Percentiles rank a stretch among this genome's conserved stretches.
phyloP scores from a whole-genome alignment of 1,140 invertebrate species.

The Drosophila takahashii region DNA sequence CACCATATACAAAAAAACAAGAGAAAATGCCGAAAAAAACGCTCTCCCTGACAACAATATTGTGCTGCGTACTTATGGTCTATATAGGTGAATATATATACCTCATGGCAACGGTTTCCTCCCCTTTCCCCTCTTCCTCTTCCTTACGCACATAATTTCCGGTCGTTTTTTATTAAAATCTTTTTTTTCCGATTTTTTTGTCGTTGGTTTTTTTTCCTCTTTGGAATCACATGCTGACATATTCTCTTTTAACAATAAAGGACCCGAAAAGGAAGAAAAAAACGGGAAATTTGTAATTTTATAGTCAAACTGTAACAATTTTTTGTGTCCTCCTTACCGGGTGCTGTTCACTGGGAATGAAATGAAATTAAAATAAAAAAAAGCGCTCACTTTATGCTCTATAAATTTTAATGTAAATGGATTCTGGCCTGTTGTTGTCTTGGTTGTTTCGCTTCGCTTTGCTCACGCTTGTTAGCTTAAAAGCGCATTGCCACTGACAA shows the following conservation, averaged over 20 bases:
- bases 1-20: slow-evolving; percentile 33
- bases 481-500: slow-evolving; percentile 81
- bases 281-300: slow-evolving; percentile 70
- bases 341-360: slow-evolving; percentile 48
- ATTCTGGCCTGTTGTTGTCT: slow-evolving; percentile 52
- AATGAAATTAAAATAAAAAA: slow-evolving; percentile 74
- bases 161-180: slow-evolving; percentile 68
- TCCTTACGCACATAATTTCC: slow-evolving; percentile 82
- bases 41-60: slow-evolving; percentile 59
- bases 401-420: slow-evolving; percentile 83
- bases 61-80: slow-evolving; percentile 55
- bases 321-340: slow-evolving; percentile 40
- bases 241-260: slow-evolving; percentile 70
- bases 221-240: slow-evolving; percentile 79
- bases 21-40: slow-evolving; percentile 49
- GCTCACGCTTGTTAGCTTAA: slow-evolving; percentile 76
- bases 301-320: slow-evolving; percentile 80
- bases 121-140: slow-evolving; percentile 19
- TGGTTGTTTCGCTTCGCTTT: slow-evolving; percentile 51
- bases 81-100: slow-evolving; percentile 46
- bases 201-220: slow-evolving; percentile 16
- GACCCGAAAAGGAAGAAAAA: slow-evolving; percentile 31
- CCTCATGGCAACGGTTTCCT: slow-evolving; percentile 38
- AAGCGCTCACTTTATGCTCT: slow-evolving; percentile 78
- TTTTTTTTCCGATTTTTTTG: slow-evolving; percentile 42